These are phyloP conservation scores for Euzophera pinguis DNA, from an alignment of 2,888 invertebrate genomes.

Conservation along the genomic window DNA sequence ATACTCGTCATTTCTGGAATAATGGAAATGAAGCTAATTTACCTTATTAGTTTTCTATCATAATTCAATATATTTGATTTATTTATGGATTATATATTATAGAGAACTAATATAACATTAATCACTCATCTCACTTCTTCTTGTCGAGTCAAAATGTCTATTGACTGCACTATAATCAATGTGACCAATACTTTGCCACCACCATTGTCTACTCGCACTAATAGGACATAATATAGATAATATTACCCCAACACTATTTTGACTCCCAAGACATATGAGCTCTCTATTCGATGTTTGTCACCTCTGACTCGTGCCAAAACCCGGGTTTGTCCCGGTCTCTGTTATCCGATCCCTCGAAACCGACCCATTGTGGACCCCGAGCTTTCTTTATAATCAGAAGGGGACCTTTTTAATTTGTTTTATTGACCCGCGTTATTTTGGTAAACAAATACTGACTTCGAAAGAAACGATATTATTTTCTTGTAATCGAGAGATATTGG, in stretches of 20 bases:
- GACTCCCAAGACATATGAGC: background rate
- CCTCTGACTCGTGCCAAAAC: background rate
- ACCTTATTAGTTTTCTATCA: too few relatives aligned
- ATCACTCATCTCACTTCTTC: too few relatives aligned
- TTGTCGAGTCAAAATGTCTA: too few relatives aligned
- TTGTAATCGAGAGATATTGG: background rate
- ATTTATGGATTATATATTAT: too few relatives aligned
- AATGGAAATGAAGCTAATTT: too few relatives aligned
- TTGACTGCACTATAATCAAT: too few relatives aligned
- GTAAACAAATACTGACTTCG: constrained; percentile 5
- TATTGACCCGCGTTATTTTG: constrained; percentile 6
- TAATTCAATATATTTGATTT: too few relatives aligned
- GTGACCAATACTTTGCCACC: too few relatives aligned
- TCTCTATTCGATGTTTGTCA: constrained; percentile 18
- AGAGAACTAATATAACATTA: too few relatives aligned
- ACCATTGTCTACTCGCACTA: background rate
- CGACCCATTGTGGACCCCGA: background rate
- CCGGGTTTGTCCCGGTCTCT: background rate
- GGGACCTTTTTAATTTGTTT: constrained; percentile 18
- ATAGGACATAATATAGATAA: background rate
- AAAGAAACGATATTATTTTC: background rate
- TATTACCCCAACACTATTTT: background rate
- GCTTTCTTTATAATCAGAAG: background rate
- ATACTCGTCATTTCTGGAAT: too few relatives aligned
- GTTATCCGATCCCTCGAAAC: background rate